These are phyloP conservation scores for Andricus grossulariae DNA, from an alignment of 1,140 invertebrate genomes.

Conservation along the genomic window DNA sequence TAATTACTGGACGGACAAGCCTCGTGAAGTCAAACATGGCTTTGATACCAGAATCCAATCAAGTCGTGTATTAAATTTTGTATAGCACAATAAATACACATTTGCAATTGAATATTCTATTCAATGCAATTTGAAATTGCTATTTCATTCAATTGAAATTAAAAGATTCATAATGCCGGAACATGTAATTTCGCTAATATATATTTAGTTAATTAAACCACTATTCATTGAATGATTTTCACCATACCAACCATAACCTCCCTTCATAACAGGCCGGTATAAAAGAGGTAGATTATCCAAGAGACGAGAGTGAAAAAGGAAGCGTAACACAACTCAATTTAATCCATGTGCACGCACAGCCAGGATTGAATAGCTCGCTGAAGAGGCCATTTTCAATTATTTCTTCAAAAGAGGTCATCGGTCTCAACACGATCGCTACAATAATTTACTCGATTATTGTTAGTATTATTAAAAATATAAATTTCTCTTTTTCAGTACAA, in stretches of 20 bases:
- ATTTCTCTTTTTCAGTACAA: background rate
- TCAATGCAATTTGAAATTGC: background rate
- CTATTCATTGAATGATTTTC: slow-evolving; percentile 20
- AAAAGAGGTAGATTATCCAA: slow-evolving; percentile 24
- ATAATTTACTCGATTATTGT: slow-evolving; percentile 19
- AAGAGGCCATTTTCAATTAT: slow-evolving; percentile 23
- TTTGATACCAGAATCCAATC: slow-evolving; percentile 21
- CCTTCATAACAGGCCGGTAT: background rate
- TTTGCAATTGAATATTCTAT: background rate
- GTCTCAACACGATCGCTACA: background rate
- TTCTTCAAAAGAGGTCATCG: slow-evolving; percentile 15
- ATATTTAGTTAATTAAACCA: slow-evolving; percentile 13
- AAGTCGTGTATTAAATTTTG: slow-evolving; percentile 17
- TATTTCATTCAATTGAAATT: background rate
- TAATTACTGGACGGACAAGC: slow-evolving; percentile 17
- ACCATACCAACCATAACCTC: background rate
- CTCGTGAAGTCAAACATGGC: background rate
- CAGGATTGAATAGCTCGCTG: slow-evolving; percentile 21
- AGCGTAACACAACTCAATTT: slow-evolving; percentile 28
- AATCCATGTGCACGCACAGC: slow-evolving; percentile 28
- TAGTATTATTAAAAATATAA: background rate
- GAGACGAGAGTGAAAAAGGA: slow-evolving; percentile 22
- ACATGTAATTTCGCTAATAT: slow-evolving; percentile 7
- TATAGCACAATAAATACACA: background rate
- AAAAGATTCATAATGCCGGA: background rate